Percentiles rank a stretch among this genome's conserved stretches.
Evolutionary conservation across 2,113 vertebrate genomes (phyloP).

Genomic region (Ameiurus melas): DNA sequence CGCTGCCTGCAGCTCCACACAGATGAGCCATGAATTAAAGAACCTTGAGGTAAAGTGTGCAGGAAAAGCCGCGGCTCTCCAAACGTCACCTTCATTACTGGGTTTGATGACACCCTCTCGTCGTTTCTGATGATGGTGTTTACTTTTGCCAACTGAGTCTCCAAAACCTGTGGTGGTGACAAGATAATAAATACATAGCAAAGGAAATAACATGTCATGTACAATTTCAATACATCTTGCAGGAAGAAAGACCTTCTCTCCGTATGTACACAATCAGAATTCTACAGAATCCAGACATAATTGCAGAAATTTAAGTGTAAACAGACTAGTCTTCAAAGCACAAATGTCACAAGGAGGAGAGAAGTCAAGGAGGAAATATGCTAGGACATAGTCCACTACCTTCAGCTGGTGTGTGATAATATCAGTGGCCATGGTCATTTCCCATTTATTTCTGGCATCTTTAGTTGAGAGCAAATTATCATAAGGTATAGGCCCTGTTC

Average conservation of each 20-base stretch:
- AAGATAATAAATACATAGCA: not conserved
- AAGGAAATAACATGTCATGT: not conserved
- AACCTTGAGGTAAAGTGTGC: constrained; percentile 69
- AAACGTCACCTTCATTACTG: constrained; percentile 80
- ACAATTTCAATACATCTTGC: not conserved
- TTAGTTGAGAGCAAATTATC: constrained; percentile 74
- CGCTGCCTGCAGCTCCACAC: constrained; percentile 87
- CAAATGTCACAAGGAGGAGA: not conserved
- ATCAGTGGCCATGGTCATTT: constrained; percentile 65
- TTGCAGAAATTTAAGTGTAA: not conserved
- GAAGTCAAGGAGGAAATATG: not conserved
- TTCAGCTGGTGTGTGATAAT: constrained; percentile 76
- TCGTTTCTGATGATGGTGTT: constrained; percentile 77
- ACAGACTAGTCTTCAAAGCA: not conserved
- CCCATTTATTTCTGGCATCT: constrained; percentile 84
- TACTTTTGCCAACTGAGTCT: constrained; percentile 73
- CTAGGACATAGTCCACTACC: constrained; percentile 63
- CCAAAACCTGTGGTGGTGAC: constrained; percentile 70
- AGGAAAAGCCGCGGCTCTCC: constrained; percentile 79
- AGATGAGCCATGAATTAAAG: constrained; percentile 75
- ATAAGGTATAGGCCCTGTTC: constrained; percentile 68
- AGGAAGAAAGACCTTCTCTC: too few relatives aligned
- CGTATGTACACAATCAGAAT: not conserved
- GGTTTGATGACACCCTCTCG: constrained; percentile 79
- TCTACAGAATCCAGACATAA: not conserved